Base-by-base conservation (phyloP, 2,888 invertebrate genomes). In the Cataglyphis albicans region DNA sequence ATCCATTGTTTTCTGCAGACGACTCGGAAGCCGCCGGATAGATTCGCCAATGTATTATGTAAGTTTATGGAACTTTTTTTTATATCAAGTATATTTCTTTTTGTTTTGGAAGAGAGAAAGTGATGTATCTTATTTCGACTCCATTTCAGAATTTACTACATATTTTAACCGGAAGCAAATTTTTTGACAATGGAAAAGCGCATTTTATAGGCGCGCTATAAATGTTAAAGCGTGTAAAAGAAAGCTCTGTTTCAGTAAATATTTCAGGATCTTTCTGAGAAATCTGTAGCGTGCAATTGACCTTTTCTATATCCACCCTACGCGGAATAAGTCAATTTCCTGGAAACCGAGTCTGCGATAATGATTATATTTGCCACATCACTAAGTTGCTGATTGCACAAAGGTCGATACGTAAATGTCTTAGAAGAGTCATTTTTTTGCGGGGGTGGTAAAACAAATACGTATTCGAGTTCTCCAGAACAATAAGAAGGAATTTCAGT, bases 291-390 rank as follows among this genome's bases (percentile, higher is more conserved):
- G 41, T 41, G 38, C 35, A 52, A 64, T 75, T 10, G 52, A 75
- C 64, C 48, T n/a, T 18, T 52, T 18, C 32, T 64, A 52, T 75
- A 74, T 15, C 21, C 29, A 21, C 1, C 3, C 18, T 64, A 52
- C 75, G 41, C 2, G 75, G 75, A 64, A 75, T 35, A 32, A 63
- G 52, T 52, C 25, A 38, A 25, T 64, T 64, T 75, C 75, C n/a
- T 35, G 12, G 75, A 75, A 75, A 18, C 38, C 35, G 25, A 52
- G 18, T 10, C 55, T 41, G 41, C 21, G 29, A 57, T 15, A 32
- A 44, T 38, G 35, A 35, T 35, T 63, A 48, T n/a, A 3, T 76
- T 32, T 65, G 29, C 41, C 29, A 52, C 18, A 44, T 44, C 25
- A 7, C 55, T 32, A 65, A 61, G 48, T 52, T 44, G 44, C 5